phyloP scores from a whole-genome alignment of 2,113 vertebrate genomes.

The Balaeniceps rex region DNA sequence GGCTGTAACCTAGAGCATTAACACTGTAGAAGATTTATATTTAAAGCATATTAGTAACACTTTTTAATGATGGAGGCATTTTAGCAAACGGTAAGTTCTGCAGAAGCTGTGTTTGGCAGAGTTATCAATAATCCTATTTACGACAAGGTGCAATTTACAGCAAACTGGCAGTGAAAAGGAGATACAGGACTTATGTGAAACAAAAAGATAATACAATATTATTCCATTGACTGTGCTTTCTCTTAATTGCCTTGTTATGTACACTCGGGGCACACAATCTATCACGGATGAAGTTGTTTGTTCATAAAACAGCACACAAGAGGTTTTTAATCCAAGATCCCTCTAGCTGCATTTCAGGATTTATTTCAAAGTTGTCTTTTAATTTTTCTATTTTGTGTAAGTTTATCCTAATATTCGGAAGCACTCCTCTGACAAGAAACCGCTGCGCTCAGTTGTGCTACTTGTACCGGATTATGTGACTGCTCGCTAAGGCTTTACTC shows the following conservation, averaged over 20 bases:
- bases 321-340: slow-evolving; percentile 52
- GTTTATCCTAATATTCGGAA: slow-evolving; percentile 27
- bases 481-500: not conserved
- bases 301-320: slow-evolving; percentile 21
- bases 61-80: not conserved
- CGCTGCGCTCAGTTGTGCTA: not conserved
- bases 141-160: slow-evolving; percentile 56
- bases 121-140: slow-evolving; percentile 56
- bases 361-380: slow-evolving; percentile 44
- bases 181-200: slow-evolving; percentile 51
- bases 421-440: slow-evolving; percentile 2
- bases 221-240: slow-evolving; percentile 30
- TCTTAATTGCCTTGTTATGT: slow-evolving; percentile 58
- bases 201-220: slow-evolving; percentile 52
- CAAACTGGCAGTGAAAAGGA: slow-evolving; percentile 24
- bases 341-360: slow-evolving; percentile 22
- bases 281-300: slow-evolving; percentile 32
- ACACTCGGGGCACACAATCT: slow-evolving; percentile 22
- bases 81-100: slow-evolving; percentile 28
- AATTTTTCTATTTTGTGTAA: not conserved
- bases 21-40: not conserved
- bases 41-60: slow-evolving; percentile 23
- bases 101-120: slow-evolving; percentile 18
- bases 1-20: not conserved
- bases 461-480: not conserved